Evolutionary conservation across 2,797 vertebrate species (phyloP).

Genomic region (Sebastes flavidus): DNA sequence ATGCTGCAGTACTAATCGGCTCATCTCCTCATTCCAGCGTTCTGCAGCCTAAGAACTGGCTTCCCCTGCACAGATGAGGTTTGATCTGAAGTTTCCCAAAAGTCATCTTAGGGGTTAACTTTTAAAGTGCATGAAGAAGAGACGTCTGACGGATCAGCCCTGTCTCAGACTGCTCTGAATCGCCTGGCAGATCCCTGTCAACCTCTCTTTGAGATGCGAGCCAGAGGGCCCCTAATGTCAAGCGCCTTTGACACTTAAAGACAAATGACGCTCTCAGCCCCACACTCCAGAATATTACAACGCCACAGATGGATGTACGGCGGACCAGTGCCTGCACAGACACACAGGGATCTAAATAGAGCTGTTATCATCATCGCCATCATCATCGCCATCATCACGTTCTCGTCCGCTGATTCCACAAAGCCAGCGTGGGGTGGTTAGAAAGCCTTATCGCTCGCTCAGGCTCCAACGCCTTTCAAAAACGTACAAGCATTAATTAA

Average conservation of each 20-base stretch:
- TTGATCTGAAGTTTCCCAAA: conserved; percentile 38
- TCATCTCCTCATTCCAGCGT: conserved; percentile 24
- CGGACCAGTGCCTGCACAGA: conserved; percentile 18
- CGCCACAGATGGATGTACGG: conserved; percentile 43
- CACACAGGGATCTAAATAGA: conserved; percentile 54
- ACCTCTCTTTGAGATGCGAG: conserved; percentile 54
- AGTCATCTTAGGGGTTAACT: conserved; percentile 49
- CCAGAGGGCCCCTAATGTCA: conserved; percentile 64
- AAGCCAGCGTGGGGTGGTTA: conserved; percentile 25
- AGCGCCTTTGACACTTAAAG: conserved; percentile 67
- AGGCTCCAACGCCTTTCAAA: conserved; percentile 42
- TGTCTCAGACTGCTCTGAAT: conserved; percentile 45
- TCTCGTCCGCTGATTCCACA: conserved; percentile 41
- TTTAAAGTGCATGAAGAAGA: conserved; percentile 45
- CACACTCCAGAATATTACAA: conserved; percentile 47
- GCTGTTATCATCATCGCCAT: conserved; percentile 55
- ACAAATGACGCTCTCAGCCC: conserved; percentile 68
- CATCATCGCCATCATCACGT: conserved; percentile 52
- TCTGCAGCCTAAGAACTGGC: conserved; percentile 4
- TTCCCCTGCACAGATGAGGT: background rate
- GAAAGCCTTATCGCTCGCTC: conserved; percentile 44
- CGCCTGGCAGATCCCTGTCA: conserved; percentile 52
- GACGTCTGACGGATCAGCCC: conserved; percentile 48
- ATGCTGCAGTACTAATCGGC: conserved; percentile 38
- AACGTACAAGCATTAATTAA: conserved; percentile 77